Evolutionary conservation across 2,888 invertebrate species (phyloP), one percentile per base, ranked within the genome.

Genomic region (Acheta domesticus): DNA sequence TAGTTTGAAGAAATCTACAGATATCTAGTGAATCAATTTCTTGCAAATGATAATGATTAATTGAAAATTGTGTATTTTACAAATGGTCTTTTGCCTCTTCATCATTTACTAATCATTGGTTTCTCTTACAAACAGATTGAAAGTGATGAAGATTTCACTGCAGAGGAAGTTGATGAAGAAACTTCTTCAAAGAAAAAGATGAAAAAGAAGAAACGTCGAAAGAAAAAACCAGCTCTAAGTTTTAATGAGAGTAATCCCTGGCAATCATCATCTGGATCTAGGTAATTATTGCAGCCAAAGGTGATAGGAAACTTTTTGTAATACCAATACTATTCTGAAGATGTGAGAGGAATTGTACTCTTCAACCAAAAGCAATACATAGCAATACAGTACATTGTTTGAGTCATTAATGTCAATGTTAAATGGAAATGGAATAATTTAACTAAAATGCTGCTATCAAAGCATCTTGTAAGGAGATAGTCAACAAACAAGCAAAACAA

Each of bases 251-350:
- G 86, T 14, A 89, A 90, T 82, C 90, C 91, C 0, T 91, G 91
- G 91, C 88, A 88, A 81, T 90, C 90, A 20, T 91, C 91, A 50
- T 91, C 90, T 16, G 91, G 88, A 48, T 89, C 90, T 19, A 85
- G 85, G 85, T 85, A 83, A 77, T 36, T 36, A 8, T 36, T 36
- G 36, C 36, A 36, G 36, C 36, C 36, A 23, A 23, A 4, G 23
- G 23, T 23, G 23, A 36, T 36, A 8, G 5, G 36, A 36, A 36
- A 36, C 36, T 36, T 36, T 36, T 36, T 8, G 1, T 36, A 8
- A 36, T 5, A 36, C 8, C 36, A 36, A 36, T 36, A 36, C 8
- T 36, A 36, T 8, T 36, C 8, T 36, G 8, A 36, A 36, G 36
- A 36, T 36, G 36, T 36, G 36, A 4, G 5, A 36, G 36, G 36